phyloP scores from a whole-genome alignment of 2,797 vertebrate genomes.

The Gymnothorax reevesii region DNA sequence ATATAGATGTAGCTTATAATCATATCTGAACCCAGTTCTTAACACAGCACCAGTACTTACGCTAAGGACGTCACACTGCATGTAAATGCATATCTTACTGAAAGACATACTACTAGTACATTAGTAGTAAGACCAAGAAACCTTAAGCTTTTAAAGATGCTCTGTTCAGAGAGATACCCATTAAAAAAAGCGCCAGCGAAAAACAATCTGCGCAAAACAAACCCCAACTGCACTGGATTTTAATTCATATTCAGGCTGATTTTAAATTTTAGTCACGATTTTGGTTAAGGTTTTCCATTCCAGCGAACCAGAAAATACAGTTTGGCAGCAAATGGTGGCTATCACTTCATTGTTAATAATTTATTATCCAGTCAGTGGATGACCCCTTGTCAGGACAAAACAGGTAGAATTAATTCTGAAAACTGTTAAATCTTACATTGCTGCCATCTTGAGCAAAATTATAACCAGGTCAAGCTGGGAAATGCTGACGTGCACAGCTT shows the following conservation, averaged over 20 bases:
- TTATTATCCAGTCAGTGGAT: background rate
- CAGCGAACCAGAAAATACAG: background rate
- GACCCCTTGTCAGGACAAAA: background rate
- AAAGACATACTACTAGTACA: background rate
- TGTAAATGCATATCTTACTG: background rate
- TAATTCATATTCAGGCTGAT: constrained; percentile 6
- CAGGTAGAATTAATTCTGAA: background rate
- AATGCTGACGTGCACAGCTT: background rate
- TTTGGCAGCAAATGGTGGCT: background rate
- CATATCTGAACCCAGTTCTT: background rate
- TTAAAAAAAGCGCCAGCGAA: background rate
- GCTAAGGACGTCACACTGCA: background rate
- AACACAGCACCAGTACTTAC: background rate
- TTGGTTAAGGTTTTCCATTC: background rate
- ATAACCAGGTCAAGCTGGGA: background rate
- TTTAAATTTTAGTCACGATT: too few relatives aligned
- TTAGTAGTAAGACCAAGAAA: background rate
- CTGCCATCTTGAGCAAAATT: background rate
- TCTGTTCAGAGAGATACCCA: background rate
- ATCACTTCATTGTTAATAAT: background rate
- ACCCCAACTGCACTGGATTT: background rate
- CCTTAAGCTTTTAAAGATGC: background rate
- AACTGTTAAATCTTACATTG: background rate
- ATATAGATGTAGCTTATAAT: background rate
- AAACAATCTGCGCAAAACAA: background rate